These are phyloP conservation scores for Eolophus roseicapilla DNA, from an alignment of 2,113 vertebrate species.

Conservation along the genomic window DNA sequence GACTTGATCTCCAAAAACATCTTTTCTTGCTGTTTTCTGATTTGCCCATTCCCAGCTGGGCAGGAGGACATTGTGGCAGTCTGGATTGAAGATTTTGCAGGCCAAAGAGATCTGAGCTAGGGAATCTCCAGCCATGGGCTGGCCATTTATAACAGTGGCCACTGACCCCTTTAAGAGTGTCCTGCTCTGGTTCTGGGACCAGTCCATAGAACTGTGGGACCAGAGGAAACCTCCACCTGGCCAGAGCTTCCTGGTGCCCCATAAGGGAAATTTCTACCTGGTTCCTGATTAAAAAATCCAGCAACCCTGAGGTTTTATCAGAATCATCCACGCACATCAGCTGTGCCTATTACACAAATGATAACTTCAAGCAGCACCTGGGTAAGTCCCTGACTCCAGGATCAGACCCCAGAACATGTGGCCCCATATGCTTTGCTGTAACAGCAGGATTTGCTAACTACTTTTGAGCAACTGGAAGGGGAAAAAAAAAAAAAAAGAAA, in stretches of 20 bases:
- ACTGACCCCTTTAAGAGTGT: not conserved
- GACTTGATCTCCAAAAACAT: not conserved
- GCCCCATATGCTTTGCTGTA: not conserved
- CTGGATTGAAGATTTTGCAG: not conserved
- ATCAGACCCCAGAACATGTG: not conserved
- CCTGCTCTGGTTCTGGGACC: not conserved
- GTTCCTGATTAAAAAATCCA: not conserved
- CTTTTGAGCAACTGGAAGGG: not conserved
- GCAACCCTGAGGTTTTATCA: not conserved
- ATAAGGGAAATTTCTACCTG: not conserved
- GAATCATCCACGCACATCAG: not conserved
- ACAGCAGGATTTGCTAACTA: not conserved
- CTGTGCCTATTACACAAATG: not conserved
- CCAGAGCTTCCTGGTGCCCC: not conserved
- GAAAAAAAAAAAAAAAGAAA: not conserved
- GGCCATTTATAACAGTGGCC: not conserved
- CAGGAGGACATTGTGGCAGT: not conserved
- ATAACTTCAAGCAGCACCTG: conserved; percentile 10
- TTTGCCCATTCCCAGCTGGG: not conserved
- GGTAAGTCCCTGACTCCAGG: not conserved
- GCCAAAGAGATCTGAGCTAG: not conserved
- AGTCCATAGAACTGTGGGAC: not conserved
- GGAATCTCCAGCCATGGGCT: not conserved
- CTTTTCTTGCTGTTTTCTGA: not conserved
- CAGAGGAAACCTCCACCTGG: not conserved